Base-by-base conservation (phyloP, 2,888 invertebrate genomes). In the Unio pictorum region DNA sequence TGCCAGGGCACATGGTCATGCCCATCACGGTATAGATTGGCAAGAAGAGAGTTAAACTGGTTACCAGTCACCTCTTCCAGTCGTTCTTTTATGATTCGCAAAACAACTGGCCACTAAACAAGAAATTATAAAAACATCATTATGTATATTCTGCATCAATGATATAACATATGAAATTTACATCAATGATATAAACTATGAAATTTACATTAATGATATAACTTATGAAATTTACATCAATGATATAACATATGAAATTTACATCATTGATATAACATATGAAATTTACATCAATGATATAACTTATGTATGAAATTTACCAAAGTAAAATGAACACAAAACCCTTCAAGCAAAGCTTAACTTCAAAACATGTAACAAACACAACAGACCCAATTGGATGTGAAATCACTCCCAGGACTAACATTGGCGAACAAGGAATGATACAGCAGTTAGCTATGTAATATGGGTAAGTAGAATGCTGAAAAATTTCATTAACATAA, bases 1-100 rank as follows among this genome's bases (percentile, higher is more conserved):
- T 91, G 91, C 91, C 91, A 91, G 56, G 87, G 87, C 26, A 91
- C 89, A 75, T 86, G 87, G 74, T 91, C 91, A 72, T 91, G 88
- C 4, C 90, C 91, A 80, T 91, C 89, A 45, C 91, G 85, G 77
- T 91, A 92, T 55, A 91, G 82, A 76, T 91, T 91, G 61, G 91
- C 84, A 63, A 91, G 86, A 67, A 91, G 88, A 20, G 91, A 91
- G 81, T 92, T 92, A 78, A 91, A 91, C 55, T 84, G 82, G 56
- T 87, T 80, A n/a, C 89, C 89, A 2, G 90, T 90, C n/a, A 83
- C 82, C 66, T 84, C 84, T 72, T 89, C 88, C 55, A 90, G 72
- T 54, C 78, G 76, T 7, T 87, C 74, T 72, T 86, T 87, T 20
- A 90, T 72, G 45, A 79, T 73, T 26, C 64, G 61, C 54, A 90